Conservation (phyloP, 1,140 invertebrate species). For the Episyrphus balteatus region DNA sequence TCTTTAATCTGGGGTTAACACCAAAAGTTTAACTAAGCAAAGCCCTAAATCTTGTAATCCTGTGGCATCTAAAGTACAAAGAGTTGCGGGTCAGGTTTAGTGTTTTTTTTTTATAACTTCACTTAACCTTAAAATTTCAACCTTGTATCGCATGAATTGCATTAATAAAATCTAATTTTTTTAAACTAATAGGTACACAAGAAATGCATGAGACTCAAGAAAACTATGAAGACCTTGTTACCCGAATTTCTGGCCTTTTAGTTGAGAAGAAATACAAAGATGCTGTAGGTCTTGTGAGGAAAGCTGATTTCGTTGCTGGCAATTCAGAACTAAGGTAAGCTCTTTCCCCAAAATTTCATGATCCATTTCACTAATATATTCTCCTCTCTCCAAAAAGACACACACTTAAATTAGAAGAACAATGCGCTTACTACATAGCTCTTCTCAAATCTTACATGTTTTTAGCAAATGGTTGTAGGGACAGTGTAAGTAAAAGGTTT, state of each 20-base stretch:
- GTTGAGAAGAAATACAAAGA: constrained; percentile 25
- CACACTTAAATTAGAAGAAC: constrained; percentile 19
- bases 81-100: too few relatives aligned
- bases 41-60: too few relatives aligned
- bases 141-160: too few relatives aligned
- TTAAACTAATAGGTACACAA: constrained; percentile 7
- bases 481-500: constrained; percentile 17
- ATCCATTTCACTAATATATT: not conserved
- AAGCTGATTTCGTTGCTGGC: constrained; percentile 22
- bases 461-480: constrained; percentile 19
- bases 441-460: constrained; percentile 26
- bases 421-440: constrained; percentile 20
- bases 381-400: constrained; percentile 8
- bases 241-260: constrained; percentile 16
- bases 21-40: too few relatives aligned
- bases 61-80: too few relatives aligned
- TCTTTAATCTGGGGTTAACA: too few relatives aligned
- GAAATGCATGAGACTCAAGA: constrained; percentile 21
- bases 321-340: constrained; percentile 18
- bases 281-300: constrained; percentile 19
- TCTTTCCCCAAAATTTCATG: not conserved
- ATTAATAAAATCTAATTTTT: too few relatives aligned
- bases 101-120: constrained; percentile 10
- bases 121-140: not conserved
- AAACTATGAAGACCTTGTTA: constrained; percentile 20